phyloP scores from a whole-genome alignment of 2,888 invertebrate genomes.

The Unio pictorum region DNA sequence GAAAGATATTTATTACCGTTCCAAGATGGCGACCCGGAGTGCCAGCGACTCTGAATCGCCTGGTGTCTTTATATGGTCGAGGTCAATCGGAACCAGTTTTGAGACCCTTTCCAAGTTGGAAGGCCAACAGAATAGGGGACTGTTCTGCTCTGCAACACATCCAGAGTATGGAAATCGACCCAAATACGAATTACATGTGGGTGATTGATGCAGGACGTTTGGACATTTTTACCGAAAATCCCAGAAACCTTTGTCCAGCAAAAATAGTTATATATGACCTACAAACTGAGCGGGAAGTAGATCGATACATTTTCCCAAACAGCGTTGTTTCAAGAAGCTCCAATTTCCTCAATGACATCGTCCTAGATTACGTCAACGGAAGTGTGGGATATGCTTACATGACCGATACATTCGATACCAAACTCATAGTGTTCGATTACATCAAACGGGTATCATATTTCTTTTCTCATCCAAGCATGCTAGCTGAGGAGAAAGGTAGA shows the following conservation, averaged over 20 bases:
- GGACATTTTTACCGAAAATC: constrained; percentile 8
- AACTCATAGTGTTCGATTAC: constrained; percentile 29
- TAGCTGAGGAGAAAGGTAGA: constrained; percentile 9
- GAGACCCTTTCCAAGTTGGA: constrained; percentile 29
- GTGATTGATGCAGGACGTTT: constrained; percentile 36
- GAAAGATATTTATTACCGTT: constrained; percentile 41
- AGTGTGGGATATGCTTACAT: constrained; percentile 28
- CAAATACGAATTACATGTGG: constrained; percentile 38
- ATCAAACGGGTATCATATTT: constrained; percentile 17
- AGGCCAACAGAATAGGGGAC: constrained; percentile 22
- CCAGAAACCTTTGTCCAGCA: constrained; percentile 27
- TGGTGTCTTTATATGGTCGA: constrained; percentile 6
- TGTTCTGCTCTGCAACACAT: constrained; percentile 32
- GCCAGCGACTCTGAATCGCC: constrained; percentile 31
- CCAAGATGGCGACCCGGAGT: constrained; percentile 46
- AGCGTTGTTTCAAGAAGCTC: constrained; percentile 20
- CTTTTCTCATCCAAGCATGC: constrained; percentile 29
- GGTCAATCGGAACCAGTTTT: constrained; percentile 7
- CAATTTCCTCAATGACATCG: constrained; percentile 36
- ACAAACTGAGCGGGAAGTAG: constrained; percentile 1
- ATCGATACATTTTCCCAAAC: constrained; percentile 18
- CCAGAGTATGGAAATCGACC: constrained; percentile 39
- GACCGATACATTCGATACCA: constrained; percentile 21
- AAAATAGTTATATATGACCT: constrained; percentile 31
- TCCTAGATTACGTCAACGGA: constrained; percentile 25